phyloP scores from a whole-genome alignment of 2,888 invertebrate genomes.

The Linnaemya vulpina region DNA sequence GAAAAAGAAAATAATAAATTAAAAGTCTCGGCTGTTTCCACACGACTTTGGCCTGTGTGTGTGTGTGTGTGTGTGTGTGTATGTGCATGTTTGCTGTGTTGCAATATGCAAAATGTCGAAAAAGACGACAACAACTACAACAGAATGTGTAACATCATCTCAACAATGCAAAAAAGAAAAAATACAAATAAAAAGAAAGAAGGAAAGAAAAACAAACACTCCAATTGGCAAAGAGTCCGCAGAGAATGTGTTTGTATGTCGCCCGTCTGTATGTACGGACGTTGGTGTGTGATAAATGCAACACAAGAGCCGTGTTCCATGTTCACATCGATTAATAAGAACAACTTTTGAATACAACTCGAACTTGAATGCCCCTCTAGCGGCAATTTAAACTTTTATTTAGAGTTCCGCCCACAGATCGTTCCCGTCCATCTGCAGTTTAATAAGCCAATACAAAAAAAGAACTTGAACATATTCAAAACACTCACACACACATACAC shows the following conservation, averaged over 20 bases:
- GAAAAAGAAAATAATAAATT: slow-evolving; percentile 39
- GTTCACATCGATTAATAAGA: slow-evolving; percentile 69
- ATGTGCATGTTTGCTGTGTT: neutral
- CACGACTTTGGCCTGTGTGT: neutral
- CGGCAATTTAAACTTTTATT: slow-evolving; percentile 78
- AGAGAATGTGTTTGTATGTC: slow-evolving; percentile 18
- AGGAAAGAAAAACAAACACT: slow-evolving; percentile 40
- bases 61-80: neutral
- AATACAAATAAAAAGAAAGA: slow-evolving; percentile 34
- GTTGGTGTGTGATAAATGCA: slow-evolving; percentile 50
- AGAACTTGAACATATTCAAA: slow-evolving; percentile 59
- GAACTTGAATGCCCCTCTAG: slow-evolving; percentile 76
- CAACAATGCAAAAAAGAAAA: slow-evolving; percentile 29
- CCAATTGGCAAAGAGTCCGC: slow-evolving; percentile 70
- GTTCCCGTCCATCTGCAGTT: slow-evolving; percentile 70
- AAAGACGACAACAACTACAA: slow-evolving; percentile 42
- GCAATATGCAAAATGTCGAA: slow-evolving; percentile 70
- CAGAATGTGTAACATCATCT: slow-evolving; percentile 14
- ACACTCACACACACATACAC: slow-evolving; percentile 18
- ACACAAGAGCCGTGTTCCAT: slow-evolving; percentile 51
- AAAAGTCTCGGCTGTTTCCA: slow-evolving; percentile 12
- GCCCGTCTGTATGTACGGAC: neutral
- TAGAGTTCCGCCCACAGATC: slow-evolving; percentile 74
- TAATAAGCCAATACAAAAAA: slow-evolving; percentile 72
- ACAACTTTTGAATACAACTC: slow-evolving; percentile 62